Percentiles rank a stretch among this genome's conserved stretches.
phyloP scores from a whole-genome alignment of 2,797 vertebrate species.

The Megalops cyprinoides region DNA sequence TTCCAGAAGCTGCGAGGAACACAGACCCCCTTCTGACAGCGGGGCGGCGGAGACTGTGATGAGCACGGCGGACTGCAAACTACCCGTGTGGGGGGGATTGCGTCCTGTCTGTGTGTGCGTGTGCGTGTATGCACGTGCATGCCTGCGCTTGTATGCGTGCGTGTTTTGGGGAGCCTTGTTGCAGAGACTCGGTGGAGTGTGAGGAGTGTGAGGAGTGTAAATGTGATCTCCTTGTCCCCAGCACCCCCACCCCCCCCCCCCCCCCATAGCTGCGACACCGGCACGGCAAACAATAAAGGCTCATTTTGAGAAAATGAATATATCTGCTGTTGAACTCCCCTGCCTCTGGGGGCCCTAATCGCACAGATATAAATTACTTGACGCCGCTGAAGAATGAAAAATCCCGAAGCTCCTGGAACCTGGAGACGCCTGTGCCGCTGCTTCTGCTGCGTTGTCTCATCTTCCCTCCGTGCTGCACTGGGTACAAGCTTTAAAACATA shows the following conservation, averaged over 20 bases:
- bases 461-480: conserved; percentile 20
- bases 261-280: not conserved
- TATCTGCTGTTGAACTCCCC: conserved; percentile 53
- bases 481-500: not conserved
- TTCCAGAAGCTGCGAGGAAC: not conserved
- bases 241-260: not conserved
- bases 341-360: conserved; percentile 53
- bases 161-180: not conserved
- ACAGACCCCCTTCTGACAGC: conserved; percentile 19
- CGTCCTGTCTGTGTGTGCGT: not conserved
- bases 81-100: not conserved
- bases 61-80: not conserved
- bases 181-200: conserved; percentile 38
- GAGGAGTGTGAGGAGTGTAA: not conserved
- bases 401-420: not conserved
- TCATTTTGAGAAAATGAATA: conserved; percentile 60
- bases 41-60: not conserved
- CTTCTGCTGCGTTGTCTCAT: conserved; percentile 29
- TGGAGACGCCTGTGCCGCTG: conserved; percentile 27
- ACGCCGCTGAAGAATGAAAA: conserved; percentile 40
- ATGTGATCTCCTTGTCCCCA: not conserved
- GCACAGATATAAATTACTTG: conserved; percentile 61
- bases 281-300: conserved; percentile 51
- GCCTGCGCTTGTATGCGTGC: too few species aligned
- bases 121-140: not conserved